Base-by-base conservation (phyloP, 2,113 vertebrate genomes). In the Montifringilla adamsi region DNA sequence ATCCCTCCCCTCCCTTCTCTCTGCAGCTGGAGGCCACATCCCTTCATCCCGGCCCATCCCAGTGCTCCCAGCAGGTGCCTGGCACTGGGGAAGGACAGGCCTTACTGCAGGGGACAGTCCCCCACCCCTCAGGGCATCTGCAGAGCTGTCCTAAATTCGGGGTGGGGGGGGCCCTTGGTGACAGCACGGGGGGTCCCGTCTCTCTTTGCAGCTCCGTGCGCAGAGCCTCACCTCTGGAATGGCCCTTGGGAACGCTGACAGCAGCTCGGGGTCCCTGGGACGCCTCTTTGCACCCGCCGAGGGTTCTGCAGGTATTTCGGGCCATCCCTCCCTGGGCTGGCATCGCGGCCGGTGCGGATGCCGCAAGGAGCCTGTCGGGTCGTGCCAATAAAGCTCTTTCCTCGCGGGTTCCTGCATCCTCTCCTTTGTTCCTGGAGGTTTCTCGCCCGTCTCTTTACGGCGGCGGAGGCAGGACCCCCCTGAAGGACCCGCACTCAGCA, bases 341-440 rank as follows among this genome's bases (percentile, higher is more conserved):
- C 30, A 33, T 52, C 92, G 77, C 13, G 6, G 31, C 77, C 6
- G 59, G 3, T 27, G 94, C 35, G 20, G 91, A 81, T 86, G 91
- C 84, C 11, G 24, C 87, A 9, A 87, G 92, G 78, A 96, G 41
- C 90, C 77, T 3, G 4, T 91, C 53, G 46, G 88, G 90, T 53
- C 15, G 47, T n/a, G 91, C 96, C 95, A 96, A 96, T 96, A 96
- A 96, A 96, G 96, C 90, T 96, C 84, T 95, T 96, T 96, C 8
- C 69, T 78, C 59, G 90, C 24, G 56, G 96, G 89, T n/a, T 87
- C 87, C 95, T 27, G 92, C 94, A 95, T 96, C 90, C 62, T 96
- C 96, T 96, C 92, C 90, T 96, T 96, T 96, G 96, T 96, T 96
- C 28, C 0, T 2, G n/a, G 87, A 87, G 84, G 16, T 68, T 91